Evolutionary conservation across 2,797 vertebrate genomes (phyloP).

Genomic region (Urocyon cinereoargenteus): DNA sequence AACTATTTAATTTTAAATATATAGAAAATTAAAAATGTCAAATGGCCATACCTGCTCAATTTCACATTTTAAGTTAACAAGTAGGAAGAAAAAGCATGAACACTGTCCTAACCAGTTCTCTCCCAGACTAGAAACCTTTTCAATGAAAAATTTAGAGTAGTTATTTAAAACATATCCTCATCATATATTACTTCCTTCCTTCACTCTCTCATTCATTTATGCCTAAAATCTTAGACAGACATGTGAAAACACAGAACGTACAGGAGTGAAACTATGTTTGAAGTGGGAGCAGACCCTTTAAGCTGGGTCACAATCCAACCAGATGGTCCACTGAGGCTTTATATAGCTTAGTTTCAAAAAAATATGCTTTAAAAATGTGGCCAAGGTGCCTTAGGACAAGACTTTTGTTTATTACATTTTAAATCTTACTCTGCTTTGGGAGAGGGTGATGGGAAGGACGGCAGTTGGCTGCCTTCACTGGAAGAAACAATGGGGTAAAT

Average conservation of each 20-base stretch:
- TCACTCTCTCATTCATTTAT: background rate
- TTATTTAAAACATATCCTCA: background rate
- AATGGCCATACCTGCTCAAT: background rate
- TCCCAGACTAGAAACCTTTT: background rate
- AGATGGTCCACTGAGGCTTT: background rate
- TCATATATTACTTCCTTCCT: background rate
- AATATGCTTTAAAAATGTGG: background rate
- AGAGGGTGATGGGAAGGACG: background rate
- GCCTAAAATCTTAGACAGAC: background rate
- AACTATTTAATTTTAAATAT: background rate
- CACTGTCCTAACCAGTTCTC: background rate
- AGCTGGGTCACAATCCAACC: background rate
- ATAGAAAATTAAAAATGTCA: background rate
- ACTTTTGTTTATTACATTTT: background rate
- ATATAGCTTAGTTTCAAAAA: background rate
- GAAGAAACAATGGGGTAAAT: background rate
- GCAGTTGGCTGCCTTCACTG: background rate
- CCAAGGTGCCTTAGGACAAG: background rate
- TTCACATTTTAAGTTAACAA: conserved; percentile 26
- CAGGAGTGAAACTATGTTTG: background rate
- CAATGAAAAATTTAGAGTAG: background rate
- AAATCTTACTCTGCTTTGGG: background rate
- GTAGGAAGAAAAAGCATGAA: background rate
- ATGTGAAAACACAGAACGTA: background rate
- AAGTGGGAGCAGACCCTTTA: background rate